Conservation (phyloP, 1,140 invertebrate genomes). For the Ptiloglossa arizonensis region DNA sequence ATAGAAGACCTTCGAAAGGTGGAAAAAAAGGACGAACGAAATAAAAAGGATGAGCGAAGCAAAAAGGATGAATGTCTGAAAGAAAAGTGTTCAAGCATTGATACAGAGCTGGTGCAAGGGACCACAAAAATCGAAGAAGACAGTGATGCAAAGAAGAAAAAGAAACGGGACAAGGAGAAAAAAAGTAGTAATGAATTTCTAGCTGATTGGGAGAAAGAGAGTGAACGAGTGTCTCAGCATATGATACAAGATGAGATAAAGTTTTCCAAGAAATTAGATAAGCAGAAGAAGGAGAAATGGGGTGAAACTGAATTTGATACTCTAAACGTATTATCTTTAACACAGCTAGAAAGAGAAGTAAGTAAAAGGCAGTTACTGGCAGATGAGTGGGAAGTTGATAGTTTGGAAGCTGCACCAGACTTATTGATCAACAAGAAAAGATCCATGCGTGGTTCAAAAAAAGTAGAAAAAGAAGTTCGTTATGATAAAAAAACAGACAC, state of each 20-base stretch:
- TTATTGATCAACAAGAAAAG: conserved; percentile 46
- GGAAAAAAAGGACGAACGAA: conserved; percentile 53
- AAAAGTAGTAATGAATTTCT: conserved; percentile 54
- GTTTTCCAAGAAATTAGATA: conserved; percentile 46
- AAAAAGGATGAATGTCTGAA: conserved; percentile 44
- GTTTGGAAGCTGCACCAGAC: conserved; percentile 73
- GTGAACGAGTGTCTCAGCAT: conserved; percentile 50
- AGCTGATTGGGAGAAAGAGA: conserved; percentile 56
- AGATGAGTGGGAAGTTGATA: conserved; percentile 80
- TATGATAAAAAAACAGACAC: conserved; percentile 78
- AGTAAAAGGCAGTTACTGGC: conserved; percentile 68
- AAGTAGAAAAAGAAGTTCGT: conserved; percentile 72
- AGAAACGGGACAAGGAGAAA: conserved; percentile 52
- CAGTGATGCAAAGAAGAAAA: conserved; percentile 40
- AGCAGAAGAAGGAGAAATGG: conserved; percentile 66
- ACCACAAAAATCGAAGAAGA: conserved; percentile 49
- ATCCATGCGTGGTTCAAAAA: conserved; percentile 55
- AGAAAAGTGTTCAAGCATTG: conserved; percentile 9
- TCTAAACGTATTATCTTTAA: conserved; percentile 74
- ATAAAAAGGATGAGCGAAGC: conserved; percentile 33
- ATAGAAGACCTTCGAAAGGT: conserved; percentile 29
- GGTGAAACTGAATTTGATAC: conserved; percentile 75
- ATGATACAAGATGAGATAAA: conserved; percentile 59
- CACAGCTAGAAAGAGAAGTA: conserved; percentile 73
- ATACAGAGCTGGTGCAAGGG: conserved; percentile 42